phyloP scores from a whole-genome alignment of 2,888 invertebrate genomes.

The Nymphalis c-album region DNA sequence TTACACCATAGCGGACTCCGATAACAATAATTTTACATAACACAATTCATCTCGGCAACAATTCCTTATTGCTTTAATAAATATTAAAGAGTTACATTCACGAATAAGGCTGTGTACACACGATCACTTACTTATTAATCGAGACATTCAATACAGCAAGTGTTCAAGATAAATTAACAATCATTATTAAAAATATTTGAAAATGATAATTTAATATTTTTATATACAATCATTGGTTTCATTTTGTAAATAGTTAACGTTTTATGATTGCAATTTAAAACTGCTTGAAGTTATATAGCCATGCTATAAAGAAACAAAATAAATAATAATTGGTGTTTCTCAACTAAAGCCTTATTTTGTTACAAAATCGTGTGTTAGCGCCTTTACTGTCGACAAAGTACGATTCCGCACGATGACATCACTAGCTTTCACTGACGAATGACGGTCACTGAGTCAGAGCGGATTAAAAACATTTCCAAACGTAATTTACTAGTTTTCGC shows the following conservation, averaged over 20 bases:
- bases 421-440: slow-evolving; percentile 35
- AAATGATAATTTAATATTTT: too few species aligned
- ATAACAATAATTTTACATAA: slow-evolving; percentile 32
- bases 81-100: slow-evolving; percentile 28
- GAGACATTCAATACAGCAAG: too few species aligned
- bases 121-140: neutral
- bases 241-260: too few species aligned
- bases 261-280: too few species aligned
- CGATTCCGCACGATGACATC: slow-evolving; percentile 30
- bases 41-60: slow-evolving; percentile 20
- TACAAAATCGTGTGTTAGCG: neutral
- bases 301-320: too few species aligned
- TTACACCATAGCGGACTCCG: slow-evolving; percentile 16
- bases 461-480: slow-evolving; percentile 18
- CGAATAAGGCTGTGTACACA: neutral
- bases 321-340: too few species aligned
- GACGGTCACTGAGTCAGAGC: slow-evolving; percentile 34
- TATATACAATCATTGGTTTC: too few species aligned
- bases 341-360: too few species aligned
- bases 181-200: too few species aligned
- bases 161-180: too few species aligned
- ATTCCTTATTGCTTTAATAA: slow-evolving; percentile 13
- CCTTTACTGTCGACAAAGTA: neutral
- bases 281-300: too few species aligned
- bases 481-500: neutral